Percentiles rank a stretch among this genome's conserved stretches.
Conservation (phyloP, 2,113 vertebrate species). For the Aix galericulata region DNA sequence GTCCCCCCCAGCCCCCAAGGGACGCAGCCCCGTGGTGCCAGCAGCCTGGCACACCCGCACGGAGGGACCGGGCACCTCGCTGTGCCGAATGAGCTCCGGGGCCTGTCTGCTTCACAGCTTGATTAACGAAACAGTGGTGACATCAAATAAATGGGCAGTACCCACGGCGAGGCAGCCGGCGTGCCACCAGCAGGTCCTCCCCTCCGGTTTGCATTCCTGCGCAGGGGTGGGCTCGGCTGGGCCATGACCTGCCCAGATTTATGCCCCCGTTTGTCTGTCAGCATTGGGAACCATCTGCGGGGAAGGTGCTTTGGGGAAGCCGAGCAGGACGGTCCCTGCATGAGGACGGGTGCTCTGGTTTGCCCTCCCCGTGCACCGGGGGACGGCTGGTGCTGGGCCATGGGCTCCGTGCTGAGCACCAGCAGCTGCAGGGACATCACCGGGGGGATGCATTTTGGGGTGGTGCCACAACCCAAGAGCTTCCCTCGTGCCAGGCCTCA, state of each 20-base stretch:
- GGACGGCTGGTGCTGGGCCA: background rate
- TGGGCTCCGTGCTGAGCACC: background rate
- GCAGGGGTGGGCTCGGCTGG: background rate
- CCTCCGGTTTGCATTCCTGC: background rate
- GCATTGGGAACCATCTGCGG: background rate
- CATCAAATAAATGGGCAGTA: fast-evolving
- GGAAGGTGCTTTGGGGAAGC: background rate
- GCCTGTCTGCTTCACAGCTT: background rate
- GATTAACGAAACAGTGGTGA: background rate
- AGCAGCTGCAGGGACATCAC: fast-evolving
- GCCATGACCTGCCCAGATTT: background rate
- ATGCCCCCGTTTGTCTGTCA: background rate
- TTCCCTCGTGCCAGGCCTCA: fast-evolving
- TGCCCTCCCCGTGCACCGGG: fast-evolving
- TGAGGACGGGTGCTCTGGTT: fast-evolving
- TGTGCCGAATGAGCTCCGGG: background rate
- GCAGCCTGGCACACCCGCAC: too few relatives aligned
- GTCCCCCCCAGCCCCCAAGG: background rate
- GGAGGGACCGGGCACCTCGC: background rate
- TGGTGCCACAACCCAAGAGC: background rate
- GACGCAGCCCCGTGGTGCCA: background rate
- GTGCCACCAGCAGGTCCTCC: background rate
- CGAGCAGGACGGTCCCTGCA: background rate
- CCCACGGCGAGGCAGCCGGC: background rate
- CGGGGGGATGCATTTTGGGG: background rate